phyloP scores from a whole-genome alignment of 2,888 invertebrate genomes.

The Perdita meconis region DNA sequence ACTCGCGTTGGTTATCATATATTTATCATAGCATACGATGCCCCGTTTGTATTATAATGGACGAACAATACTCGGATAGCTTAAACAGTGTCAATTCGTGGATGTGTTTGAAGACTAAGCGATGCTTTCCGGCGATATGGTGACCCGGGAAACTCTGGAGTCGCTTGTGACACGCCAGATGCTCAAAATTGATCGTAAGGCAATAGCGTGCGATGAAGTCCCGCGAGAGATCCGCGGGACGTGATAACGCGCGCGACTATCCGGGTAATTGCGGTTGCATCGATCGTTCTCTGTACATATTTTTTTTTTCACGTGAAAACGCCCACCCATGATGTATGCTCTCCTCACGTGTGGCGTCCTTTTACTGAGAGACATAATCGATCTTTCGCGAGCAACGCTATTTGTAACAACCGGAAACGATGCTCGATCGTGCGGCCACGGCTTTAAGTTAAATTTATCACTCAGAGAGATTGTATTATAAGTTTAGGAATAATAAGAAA shows the following conservation, averaged over 20 bases:
- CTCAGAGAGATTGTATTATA: conserved; percentile 35
- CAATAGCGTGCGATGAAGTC: background rate
- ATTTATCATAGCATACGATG: background rate
- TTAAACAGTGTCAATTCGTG: background rate
- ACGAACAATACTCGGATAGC: background rate
- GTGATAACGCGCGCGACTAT: conserved; percentile 26
- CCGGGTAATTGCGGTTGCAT: conserved; percentile 39
- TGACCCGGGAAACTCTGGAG: conserved; percentile 3
- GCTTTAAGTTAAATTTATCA: background rate
- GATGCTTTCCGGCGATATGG: background rate
- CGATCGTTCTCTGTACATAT: conserved; percentile 29
- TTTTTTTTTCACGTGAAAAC: conserved; percentile 30
- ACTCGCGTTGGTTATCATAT: background rate
- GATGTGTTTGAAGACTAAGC: background rate
- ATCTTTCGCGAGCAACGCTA: conserved; percentile 9
- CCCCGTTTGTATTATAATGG: conserved; percentile 7
- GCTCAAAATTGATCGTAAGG: conserved; percentile 10
- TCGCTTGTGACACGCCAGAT: too few relatives aligned
- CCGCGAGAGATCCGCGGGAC: background rate
- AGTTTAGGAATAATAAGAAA: conserved; percentile 39
- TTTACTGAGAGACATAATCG: conserved; percentile 22
- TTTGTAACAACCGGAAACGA: conserved; percentile 21
- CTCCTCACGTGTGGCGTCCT: background rate
- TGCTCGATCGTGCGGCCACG: background rate
- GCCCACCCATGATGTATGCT: conserved; percentile 7